Conservation (phyloP, 2,888 invertebrate genomes). For the Heteromurus nitidus region DNA sequence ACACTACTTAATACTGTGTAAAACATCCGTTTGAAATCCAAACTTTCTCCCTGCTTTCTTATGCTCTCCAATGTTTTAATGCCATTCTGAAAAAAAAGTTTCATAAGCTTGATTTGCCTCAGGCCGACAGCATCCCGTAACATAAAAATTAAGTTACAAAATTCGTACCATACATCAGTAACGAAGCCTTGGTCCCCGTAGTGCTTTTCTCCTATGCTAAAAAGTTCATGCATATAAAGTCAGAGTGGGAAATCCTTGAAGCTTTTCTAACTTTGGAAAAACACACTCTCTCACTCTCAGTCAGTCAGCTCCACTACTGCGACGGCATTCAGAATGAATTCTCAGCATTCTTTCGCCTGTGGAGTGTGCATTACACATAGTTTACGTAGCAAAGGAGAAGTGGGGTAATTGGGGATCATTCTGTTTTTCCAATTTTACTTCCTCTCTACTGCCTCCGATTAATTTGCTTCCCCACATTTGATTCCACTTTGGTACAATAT, state of each 20-base stretch:
- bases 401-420: conserved; percentile 36
- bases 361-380: too few relatives aligned
- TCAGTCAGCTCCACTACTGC: too few relatives aligned
- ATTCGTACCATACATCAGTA: not conserved
- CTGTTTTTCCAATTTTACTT: conserved; percentile 17
- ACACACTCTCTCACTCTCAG: too few relatives aligned
- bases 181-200: not conserved
- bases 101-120: conserved; percentile 35
- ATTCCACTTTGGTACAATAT: not conserved
- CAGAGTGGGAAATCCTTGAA: not conserved
- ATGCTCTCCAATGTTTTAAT: not conserved
- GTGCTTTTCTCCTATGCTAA: too few relatives aligned
- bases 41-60: not conserved
- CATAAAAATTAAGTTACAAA: conserved; percentile 8
- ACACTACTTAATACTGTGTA: not conserved
- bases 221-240: not conserved
- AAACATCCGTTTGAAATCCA: not conserved
- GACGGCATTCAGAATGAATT: too few relatives aligned
- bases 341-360: too few relatives aligned
- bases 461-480: conserved; percentile 6
- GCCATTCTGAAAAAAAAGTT: conserved; percentile 19
- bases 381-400: not conserved
- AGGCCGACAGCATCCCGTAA: conserved; percentile 7
- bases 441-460: conserved; percentile 7
- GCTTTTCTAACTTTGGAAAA: too few relatives aligned